Evolutionary conservation across 2,797 vertebrate genomes (phyloP), one percentile per base, ranked within the genome.

Genomic region (Sparus aurata): DNA sequence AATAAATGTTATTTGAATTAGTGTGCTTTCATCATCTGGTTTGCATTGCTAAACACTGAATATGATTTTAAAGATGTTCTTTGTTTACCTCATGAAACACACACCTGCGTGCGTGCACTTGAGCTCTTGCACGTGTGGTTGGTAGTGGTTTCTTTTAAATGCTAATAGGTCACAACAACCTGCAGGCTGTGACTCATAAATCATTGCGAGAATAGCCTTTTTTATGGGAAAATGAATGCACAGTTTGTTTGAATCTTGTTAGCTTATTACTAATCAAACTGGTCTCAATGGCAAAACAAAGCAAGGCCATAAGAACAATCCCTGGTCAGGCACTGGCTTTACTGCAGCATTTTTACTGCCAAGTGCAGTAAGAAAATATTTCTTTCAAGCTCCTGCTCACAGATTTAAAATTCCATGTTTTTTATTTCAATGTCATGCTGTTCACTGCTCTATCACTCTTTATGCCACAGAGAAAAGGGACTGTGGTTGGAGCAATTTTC

Each of bases 1-100:
- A 93, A 93, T 90, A 92, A 82, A 87, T 71, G 75, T 53, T 62
- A 87, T 92, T 90, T 90, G 86, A 89, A 92, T 91, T 83, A 73
- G 60, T 16, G 54, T 1, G 18, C 91, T 93, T 91, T 90, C 81
- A 92, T 91, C 85, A 62, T 80, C 73, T 79, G 73, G 71, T 89
- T 91, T 92, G 87, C 89, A 92, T 87, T 87, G 88, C 70, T 85
- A 85, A 92, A 91, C 54, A 77, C 10, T 38, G 53, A 71, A 73
- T 65, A 60, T 49, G 74, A 85, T 89, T 88, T 80, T 57, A 69
- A 75, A 66, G 74, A 79, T 60, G 83, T 27, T 76, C 82, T 92
- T 89, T 90, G 85, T 82, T 79, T 43, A 68, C 60, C 64, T 63
- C 69, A 79, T 73, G 70, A 83, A 87, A 85, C 75, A 72, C 72